Evolutionary conservation across 2,113 vertebrate species (phyloP), one percentile per base, ranked within the genome.

Genomic region (Phrynosoma platyrhinos): DNA sequence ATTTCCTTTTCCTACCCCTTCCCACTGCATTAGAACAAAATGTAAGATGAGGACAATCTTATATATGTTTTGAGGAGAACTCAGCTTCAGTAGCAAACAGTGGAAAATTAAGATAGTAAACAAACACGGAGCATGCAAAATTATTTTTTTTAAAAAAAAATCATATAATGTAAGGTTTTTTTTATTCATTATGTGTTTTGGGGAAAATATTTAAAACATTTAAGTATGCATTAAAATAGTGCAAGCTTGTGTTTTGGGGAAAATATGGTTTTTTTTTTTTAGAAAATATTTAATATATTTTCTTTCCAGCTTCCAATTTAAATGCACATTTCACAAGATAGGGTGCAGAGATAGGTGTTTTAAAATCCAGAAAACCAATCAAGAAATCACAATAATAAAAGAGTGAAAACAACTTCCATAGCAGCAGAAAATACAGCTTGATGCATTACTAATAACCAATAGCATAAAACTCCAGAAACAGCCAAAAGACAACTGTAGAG

Each of bases 1-100:
- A 1, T 64, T 79, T 72, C 27, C 32, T 83, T 76, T 36, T 36
- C 6, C 36, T 58, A 68, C 9, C 12, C 2, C 21, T 32, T 36
- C 68, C 42, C 6, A 53, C 75, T 64, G 40, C n/a, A 87, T 80
- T 87, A 87, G 85, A 66, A 30, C 77, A 71, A 80, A 87, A 80
- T 36, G 25, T 74, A 81, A 7, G 18, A 13, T 52, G n/a, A 77
- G 14, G 30, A 83, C 62, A 27, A 52, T 83, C 53, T 77, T 55
- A 83, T 32, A 36, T n/a, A 36, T 58, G n/a, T 71, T 80, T 36
- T 80, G 4, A 68, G 55, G n/a, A 66, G 30, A 55, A 62, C 52
- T 77, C 62, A 83, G 80, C 25, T 40, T 68, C 27, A 66, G 25
- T 88, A 71, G n/a, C 36, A 83, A 68, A 58, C 14, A 53, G 23